These are phyloP conservation scores for Rhagoletis zephyria DNA, from an alignment of 1,140 invertebrate genomes.

Conservation along the genomic window DNA sequence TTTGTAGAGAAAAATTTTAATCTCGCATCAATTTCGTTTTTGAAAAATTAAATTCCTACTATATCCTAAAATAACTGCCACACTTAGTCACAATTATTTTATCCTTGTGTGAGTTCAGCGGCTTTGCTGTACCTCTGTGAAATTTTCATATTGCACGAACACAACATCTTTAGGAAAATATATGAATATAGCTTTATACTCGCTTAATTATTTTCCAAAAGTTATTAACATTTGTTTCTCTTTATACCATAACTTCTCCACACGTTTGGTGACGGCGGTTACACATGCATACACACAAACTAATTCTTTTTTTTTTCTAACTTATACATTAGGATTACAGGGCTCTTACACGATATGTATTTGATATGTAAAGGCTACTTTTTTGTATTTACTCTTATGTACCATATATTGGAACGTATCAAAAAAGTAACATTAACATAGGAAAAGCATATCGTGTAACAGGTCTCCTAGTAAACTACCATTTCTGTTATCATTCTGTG, in stretches of 20 bases:
- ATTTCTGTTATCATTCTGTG: slow-evolving; percentile 2
- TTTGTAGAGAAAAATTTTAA: too few species aligned
- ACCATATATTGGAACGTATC: too few species aligned
- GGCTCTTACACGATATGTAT: too few species aligned
- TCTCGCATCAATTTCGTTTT: too few species aligned
- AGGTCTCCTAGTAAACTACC: neutral
- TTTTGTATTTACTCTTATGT: too few species aligned
- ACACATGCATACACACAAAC: neutral
- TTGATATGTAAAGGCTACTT: too few species aligned
- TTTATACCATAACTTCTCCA: neutral
- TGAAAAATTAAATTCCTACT: too few species aligned
- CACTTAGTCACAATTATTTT: neutral
- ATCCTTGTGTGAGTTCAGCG: neutral
- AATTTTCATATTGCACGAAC: neutral
- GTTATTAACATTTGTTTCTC: too few species aligned
- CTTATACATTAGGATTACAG: neutral
- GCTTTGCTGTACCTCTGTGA: neutral
- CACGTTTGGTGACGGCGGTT: neutral
- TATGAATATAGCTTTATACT: neutral
- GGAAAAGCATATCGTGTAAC: too few species aligned
- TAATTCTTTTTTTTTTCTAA: neutral
- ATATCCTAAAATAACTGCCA: too few species aligned
- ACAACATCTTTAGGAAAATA: neutral
- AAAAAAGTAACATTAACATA: too few species aligned
- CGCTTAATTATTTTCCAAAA: neutral